A percentile compares a stretch with the other conserved stretches of the same genome.
Conservation (phyloP, 2,113 vertebrate genomes). For the Strix uralensis region DNA sequence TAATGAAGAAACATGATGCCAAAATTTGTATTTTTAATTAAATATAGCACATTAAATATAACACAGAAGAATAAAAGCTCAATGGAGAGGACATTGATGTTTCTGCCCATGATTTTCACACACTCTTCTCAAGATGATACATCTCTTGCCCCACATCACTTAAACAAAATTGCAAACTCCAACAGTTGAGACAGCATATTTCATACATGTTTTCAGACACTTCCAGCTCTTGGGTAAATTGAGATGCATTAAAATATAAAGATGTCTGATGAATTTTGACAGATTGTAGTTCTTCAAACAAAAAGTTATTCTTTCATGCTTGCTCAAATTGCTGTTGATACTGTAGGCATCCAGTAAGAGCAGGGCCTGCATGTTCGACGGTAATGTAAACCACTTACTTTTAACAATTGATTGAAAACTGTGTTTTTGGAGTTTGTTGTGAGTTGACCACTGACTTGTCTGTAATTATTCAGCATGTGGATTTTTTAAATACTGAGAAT, state of each 20-base stretch:
- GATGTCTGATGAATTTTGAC: neutral
- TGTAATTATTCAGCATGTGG: neutral
- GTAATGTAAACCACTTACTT: neutral
- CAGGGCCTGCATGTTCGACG: neutral
- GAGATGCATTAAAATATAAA: neutral
- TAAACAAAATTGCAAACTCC: neutral
- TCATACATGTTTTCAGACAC: neutral
- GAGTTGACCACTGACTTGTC: neutral
- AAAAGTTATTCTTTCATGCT: neutral
- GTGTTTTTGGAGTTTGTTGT: neutral
- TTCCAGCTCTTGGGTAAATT: neutral
- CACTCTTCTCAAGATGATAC: neutral
- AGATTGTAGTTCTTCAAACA: neutral
- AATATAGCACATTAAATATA: neutral
- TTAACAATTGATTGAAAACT: neutral
- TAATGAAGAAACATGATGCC: neutral
- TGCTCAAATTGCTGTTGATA: neutral
- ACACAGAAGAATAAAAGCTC: neutral
- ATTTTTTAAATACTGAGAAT: neutral
- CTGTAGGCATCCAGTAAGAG: neutral
- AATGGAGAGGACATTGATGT: neutral
- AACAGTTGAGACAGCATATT: neutral
- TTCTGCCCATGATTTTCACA: neutral
- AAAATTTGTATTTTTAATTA: neutral
- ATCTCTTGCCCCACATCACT: neutral